These are phyloP conservation scores for Caenorhabditis angaria DNA, from an alignment of 2,888 invertebrate species.

Conservation along the genomic window DNA sequence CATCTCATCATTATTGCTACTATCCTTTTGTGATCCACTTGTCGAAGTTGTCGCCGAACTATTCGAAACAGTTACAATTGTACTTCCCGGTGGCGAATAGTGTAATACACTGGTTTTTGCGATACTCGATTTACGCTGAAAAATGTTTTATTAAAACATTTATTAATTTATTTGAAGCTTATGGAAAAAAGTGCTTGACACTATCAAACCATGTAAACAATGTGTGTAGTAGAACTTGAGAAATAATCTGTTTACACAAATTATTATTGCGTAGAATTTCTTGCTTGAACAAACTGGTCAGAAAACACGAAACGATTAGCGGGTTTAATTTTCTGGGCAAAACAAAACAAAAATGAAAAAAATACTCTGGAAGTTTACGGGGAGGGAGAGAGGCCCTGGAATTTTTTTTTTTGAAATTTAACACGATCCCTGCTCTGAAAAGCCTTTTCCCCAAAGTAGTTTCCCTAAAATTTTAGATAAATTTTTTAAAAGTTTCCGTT, in stretches of 20 bases:
- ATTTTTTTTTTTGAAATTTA: no score
- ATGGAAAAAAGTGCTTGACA: not conserved
- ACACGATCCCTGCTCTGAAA: no score
- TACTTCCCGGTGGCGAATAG: conserved; percentile 28
- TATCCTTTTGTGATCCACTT: not conserved
- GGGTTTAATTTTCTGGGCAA: no score
- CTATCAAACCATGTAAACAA: not conserved
- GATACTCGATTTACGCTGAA: conserved; percentile 37
- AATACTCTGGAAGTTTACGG: no score
- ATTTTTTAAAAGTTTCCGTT: no score
- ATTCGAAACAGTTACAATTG: conserved; percentile 19
- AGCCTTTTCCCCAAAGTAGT: no score
- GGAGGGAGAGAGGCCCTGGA: no score
- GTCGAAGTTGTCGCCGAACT: conserved; percentile 9
- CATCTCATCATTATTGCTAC: conserved; percentile 19
- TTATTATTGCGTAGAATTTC: conserved; percentile 1
- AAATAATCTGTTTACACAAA: not conserved
- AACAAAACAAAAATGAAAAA: no score
- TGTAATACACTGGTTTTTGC: conserved; percentile 39
- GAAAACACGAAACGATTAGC: no score
- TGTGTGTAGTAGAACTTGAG: not conserved
- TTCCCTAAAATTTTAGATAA: no score
- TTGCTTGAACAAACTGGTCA: conserved; percentile 3
- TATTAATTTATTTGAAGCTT: no score
- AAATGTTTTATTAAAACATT: conserved; percentile 6